Evolutionary conservation across 2,113 vertebrate genomes (phyloP).

Genomic region (Hepsetus odoe): DNA sequence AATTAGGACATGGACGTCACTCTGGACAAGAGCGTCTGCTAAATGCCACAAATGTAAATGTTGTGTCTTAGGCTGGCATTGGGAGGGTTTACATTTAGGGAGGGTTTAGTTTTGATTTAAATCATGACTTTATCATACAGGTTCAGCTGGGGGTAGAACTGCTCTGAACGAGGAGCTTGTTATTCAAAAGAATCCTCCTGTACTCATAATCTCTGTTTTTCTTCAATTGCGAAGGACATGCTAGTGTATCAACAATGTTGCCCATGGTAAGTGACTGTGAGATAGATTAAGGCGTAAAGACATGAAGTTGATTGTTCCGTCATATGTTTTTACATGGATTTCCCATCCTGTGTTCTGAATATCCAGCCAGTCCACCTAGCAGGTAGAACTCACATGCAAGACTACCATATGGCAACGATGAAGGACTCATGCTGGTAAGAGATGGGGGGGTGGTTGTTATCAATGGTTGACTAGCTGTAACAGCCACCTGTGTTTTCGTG

Average conservation of each 20-base stretch:
- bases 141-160: not conserved
- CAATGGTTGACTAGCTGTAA: constrained; percentile 21
- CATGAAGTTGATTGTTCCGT: no score
- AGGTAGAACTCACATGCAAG: not conserved
- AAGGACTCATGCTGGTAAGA: not conserved
- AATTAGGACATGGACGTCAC: no score
- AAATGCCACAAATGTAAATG: no score
- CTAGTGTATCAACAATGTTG: no score
- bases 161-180: not conserved
- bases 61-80: not conserved
- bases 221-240: no score
- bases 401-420: not conserved
- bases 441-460: constrained; percentile 21
- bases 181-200: no score
- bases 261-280: no score
- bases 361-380: constrained; percentile 5
- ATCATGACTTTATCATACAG: not conserved
- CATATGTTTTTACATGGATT: constrained; percentile 56
- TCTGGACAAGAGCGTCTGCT: no score
- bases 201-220: no score
- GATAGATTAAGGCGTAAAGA: no score
- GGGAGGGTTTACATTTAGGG: not conserved
- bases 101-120: not conserved
- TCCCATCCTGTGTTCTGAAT: constrained; percentile 52
- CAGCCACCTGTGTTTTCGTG: constrained; percentile 28